phyloP scores from a whole-genome alignment of 1,140 invertebrate species.

The Oscheius sp. region DNA sequence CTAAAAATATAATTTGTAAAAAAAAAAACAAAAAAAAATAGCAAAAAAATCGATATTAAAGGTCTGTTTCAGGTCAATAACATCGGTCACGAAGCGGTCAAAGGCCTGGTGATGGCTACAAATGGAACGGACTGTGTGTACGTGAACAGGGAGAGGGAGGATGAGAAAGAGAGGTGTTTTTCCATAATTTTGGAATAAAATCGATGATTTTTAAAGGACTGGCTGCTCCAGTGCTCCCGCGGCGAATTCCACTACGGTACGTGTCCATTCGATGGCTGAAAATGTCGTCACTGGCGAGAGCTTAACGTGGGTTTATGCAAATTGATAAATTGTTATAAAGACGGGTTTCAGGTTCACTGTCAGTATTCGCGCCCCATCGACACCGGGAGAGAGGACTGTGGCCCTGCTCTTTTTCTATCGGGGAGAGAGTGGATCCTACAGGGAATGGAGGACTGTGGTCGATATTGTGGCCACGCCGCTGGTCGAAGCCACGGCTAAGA shows the following conservation, averaged over 20 bases:
- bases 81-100: background rate
- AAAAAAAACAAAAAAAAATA: too few species aligned
- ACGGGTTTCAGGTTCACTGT: too few species aligned
- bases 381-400: background rate
- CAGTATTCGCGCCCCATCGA: background rate
- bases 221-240: background rate
- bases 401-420: conserved; percentile 2
- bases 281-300: background rate
- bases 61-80: background rate
- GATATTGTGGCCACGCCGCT: background rate
- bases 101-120: background rate
- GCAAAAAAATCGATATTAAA: too few species aligned
- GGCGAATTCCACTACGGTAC: background rate
- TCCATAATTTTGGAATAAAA: background rate
- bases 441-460: background rate
- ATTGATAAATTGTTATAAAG: too few species aligned
- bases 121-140: background rate
- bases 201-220: background rate
- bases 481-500: background rate
- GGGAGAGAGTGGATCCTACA: background rate
- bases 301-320: too few species aligned
- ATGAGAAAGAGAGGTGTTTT: background rate
- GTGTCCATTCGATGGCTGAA: background rate
- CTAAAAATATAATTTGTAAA: too few species aligned
- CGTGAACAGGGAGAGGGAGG: background rate